A percentile compares a stretch with the other conserved stretches of the same genome.
Evolutionary conservation across 2,888 invertebrate species (phyloP).

Genomic region (Platypus cylindrus): DNA sequence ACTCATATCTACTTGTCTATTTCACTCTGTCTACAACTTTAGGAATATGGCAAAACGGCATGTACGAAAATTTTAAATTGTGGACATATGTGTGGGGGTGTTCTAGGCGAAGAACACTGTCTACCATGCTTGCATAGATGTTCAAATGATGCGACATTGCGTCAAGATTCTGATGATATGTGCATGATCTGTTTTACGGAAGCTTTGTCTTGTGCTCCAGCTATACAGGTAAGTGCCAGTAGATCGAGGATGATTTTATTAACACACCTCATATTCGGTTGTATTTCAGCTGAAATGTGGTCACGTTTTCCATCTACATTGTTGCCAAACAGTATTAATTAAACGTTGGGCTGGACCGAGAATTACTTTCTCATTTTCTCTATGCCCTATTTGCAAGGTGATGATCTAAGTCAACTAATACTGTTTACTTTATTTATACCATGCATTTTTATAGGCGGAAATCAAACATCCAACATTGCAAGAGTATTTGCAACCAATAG

Average conservation of each 20-base stretch:
- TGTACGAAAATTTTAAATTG: conserved; percentile 75
- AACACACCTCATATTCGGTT: background rate
- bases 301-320: conserved; percentile 91
- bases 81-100: conserved; percentile 90
- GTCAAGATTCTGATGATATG: conserved; percentile 97
- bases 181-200: conserved; percentile 99
- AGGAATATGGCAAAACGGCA: conserved; percentile 68
- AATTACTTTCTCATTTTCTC: conserved; percentile 90
- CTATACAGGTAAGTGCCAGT: conserved; percentile 54
- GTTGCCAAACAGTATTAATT: conserved; percentile 71
- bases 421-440: background rate
- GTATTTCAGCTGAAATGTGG: conserved; percentile 68
- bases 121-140: conserved; percentile 87
- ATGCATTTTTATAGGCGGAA: conserved; percentile 42
- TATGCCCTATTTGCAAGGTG: conserved; percentile 95
- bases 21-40: too few relatives aligned
- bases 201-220: conserved; percentile 88
- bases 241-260: background rate
- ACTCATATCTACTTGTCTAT: background rate
- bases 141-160: conserved; percentile 41
- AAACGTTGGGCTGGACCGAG: conserved; percentile 91
- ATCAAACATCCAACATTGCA: conserved; percentile 72
- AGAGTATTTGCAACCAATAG: conserved; percentile 68
- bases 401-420: background rate
- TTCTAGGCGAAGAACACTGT: conserved; percentile 71